These are phyloP conservation scores for Ammodytes marinus DNA, from an alignment of 2,113 vertebrate genomes.

Conservation along the genomic window DNA sequence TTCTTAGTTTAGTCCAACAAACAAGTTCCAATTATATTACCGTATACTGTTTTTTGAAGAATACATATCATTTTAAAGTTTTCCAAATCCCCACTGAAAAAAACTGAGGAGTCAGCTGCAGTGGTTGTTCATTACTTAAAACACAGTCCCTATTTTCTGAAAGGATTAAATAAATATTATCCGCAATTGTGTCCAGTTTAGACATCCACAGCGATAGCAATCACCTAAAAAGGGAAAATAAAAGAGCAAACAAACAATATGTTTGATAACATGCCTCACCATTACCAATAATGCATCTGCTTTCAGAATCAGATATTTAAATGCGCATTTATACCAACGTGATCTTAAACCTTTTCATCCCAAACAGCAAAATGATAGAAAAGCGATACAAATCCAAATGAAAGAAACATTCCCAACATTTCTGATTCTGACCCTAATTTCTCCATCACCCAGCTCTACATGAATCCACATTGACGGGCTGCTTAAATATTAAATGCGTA, in stretches of 20 bases:
- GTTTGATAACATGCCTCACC: not conserved
- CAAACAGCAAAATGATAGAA: conserved; percentile 1
- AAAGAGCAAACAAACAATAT: not conserved
- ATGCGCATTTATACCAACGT: not conserved
- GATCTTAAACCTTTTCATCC: not conserved
- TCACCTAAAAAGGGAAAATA: not conserved
- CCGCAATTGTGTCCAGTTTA: not conserved
- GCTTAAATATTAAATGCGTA: conserved; percentile 60
- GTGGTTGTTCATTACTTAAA: not conserved
- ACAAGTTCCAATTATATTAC: not conserved
- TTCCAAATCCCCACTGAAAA: not conserved
- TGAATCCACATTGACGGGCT: conserved; percentile 57
- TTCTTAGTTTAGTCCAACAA: not conserved
- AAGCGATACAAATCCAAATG: conserved; percentile 15
- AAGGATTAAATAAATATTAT: not conserved
- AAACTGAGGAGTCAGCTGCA: not conserved
- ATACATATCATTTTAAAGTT: not conserved
- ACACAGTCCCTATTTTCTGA: not conserved
- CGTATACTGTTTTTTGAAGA: not conserved
- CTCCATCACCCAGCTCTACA: conserved; percentile 34
- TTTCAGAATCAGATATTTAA: conserved; percentile 16
- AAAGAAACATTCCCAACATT: conserved; percentile 18
- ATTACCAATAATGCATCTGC: not conserved
- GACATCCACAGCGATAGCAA: not conserved
- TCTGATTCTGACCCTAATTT: conserved; percentile 37